A percentile compares a stretch with the other conserved stretches of the same genome.
These are phyloP conservation scores for Ancistrus triradiatus DNA, from an alignment of 2,113 vertebrate species.

Conservation along the genomic window DNA sequence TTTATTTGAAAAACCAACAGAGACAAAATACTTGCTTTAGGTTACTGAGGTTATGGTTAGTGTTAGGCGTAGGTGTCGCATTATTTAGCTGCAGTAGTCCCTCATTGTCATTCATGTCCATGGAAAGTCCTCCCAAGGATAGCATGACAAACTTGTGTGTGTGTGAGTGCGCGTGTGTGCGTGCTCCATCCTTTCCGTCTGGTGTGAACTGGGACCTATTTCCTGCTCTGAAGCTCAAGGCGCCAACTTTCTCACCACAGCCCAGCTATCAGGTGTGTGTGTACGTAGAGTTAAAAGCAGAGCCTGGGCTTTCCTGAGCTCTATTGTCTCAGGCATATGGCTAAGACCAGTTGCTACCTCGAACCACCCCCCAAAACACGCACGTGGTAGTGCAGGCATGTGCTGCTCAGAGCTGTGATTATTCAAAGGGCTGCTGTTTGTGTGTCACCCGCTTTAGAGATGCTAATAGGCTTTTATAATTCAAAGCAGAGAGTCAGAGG, in stretches of 20 bases:
- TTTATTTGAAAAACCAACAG: too few relatives aligned
- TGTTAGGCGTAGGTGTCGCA: too few relatives aligned
- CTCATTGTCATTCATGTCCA: too few relatives aligned
- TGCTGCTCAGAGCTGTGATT: conserved; percentile 35
- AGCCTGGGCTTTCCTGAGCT: conserved; percentile 4
- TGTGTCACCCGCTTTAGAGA: conserved; percentile 39
- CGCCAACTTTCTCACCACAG: conserved; percentile 31
- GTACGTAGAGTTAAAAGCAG: conserved; percentile 6
- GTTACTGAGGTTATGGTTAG: too few relatives aligned
- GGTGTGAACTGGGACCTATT: conserved; percentile 39
- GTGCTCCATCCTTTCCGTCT: conserved; percentile 4
- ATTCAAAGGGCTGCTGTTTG: conserved; percentile 33
- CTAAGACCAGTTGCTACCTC: conserved; percentile 28
- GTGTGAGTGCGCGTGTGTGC: conserved; percentile 1
- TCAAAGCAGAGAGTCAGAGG: conserved; percentile 16
- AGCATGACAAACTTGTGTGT: too few relatives aligned
- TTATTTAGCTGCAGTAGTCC: too few relatives aligned
- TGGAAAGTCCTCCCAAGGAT: too few relatives aligned
- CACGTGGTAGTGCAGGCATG: conserved; percentile 35
- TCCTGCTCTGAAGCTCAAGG: conserved; percentile 34
- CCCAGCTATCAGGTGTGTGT: conserved; percentile 9
- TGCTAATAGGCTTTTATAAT: conserved; percentile 44
- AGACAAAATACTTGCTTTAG: too few relatives aligned
- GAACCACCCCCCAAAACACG: conserved; percentile 1
- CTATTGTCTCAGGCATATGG: conserved; percentile 17